Evolutionary conservation across 1,140 invertebrate genomes (phyloP), one percentile per base, ranked within the genome.

Genomic region (Amyelois transitella): DNA sequence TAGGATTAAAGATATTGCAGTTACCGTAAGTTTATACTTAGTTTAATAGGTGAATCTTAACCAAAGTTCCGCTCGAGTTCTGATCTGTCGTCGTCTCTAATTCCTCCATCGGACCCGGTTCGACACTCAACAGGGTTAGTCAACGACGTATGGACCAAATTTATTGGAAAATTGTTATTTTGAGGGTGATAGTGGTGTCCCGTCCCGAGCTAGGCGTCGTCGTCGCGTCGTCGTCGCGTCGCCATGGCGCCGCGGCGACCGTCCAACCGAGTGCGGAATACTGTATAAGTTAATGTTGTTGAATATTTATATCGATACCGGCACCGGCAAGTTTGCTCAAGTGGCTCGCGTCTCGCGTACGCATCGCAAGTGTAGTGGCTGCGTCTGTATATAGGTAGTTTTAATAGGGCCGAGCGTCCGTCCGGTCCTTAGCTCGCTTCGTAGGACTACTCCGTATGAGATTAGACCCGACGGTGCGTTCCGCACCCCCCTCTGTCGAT

Each of bases 1-100:
- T 53, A 53, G 51, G 18, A 44, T 32, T 54, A 47, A 38, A 44
- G 43, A 25, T 76, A 72, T 65, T 62, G 70, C 81, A 84, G 83
- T 86, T 86, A 84, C 83, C 83, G 78, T 86, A 84, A 84, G 76
- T 81, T 82, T 78, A 76, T 74, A 72, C 57, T 77, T 81, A 83
- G 81, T 77, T 73, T 75, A 76, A 77, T 85, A 86, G 73, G 72
- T 76, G 64, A 84, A 79, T 79, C 67, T 77, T 77, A 77, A 82
- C 81, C 78, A 84, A 86, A 84, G 79, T 76, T 74, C 73, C 67
- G 68, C 77, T 78, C 66, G 70, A 73, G 66, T 64, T 69, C 67
- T 64, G 68, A 70, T 71, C 72, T 73, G 62, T 71, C 73, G 75
- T 77, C 72, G 72, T 77, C 64, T 77, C 64, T 69, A 61, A 75